Evolutionary conservation across 1,140 invertebrate species (phyloP).

Genomic region (Telenomus remus): DNA sequence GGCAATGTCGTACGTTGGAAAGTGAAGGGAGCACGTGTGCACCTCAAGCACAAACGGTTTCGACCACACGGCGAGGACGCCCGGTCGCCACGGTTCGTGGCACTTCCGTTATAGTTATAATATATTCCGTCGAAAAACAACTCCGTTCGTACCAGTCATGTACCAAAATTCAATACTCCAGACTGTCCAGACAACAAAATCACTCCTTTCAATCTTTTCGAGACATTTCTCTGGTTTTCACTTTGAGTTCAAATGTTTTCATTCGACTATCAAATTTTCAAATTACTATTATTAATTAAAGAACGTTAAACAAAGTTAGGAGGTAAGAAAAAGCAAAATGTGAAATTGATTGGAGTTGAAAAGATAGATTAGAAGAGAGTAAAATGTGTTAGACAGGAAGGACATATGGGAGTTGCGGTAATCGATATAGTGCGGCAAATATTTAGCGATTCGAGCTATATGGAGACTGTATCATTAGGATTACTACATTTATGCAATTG

Average conservation of each 20-base stretch:
- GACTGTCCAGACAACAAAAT: neutral
- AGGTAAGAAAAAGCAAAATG: too few relatives aligned
- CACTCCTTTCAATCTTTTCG: neutral
- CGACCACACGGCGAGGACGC: conserved; percentile 54
- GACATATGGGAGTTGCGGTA: conserved; percentile 7
- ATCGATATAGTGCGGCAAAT: conserved; percentile 15
- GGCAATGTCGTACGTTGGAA: conserved; percentile 40
- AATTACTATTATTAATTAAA: too few relatives aligned
- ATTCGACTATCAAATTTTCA: too few relatives aligned
- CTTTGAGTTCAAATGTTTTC: too few relatives aligned
- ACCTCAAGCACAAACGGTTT: conserved; percentile 46
- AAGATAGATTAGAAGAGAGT: too few relatives aligned
- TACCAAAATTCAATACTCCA: too few relatives aligned
- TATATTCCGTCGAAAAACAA: conserved; percentile 12
- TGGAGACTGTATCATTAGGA: conserved; percentile 37
- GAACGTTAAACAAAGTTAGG: too few relatives aligned
- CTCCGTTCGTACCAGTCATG: too few relatives aligned
- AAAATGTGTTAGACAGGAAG: neutral
- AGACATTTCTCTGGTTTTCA: too few relatives aligned
- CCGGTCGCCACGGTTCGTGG: conserved; percentile 50
- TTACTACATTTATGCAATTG: conserved; percentile 56
- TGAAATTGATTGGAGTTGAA: too few relatives aligned
- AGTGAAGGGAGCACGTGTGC: conserved; percentile 54
- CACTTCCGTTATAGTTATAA: conserved; percentile 54
- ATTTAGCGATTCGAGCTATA: conserved; percentile 37